phyloP scores from a whole-genome alignment of 2,797 vertebrate species.

The Philypnodon macrostomus region DNA sequence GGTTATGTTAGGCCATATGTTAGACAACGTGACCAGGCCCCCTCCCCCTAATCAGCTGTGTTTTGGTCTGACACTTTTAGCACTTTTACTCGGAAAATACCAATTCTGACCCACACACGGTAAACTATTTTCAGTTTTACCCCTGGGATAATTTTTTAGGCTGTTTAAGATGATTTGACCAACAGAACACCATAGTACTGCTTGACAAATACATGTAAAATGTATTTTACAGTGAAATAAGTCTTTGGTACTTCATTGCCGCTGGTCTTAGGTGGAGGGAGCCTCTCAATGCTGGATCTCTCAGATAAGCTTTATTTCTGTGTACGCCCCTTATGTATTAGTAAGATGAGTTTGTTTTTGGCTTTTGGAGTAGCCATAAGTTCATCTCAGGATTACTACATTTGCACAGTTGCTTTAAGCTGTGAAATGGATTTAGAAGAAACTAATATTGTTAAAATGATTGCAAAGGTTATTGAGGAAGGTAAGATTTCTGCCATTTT shows the following conservation, averaged over 20 bases:
- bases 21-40: background rate
- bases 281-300: conserved; percentile 56
- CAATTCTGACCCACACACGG: too few species aligned
- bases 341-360: conserved; percentile 53
- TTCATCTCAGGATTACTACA: conserved; percentile 16
- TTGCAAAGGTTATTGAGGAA: conserved; percentile 78
- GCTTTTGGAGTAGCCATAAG: conserved; percentile 16
- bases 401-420: background rate
- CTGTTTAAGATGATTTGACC: too few species aligned
- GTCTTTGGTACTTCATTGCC: too few species aligned
- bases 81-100: too few species aligned
- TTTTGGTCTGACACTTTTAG: conserved; percentile 1
- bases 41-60: background rate
- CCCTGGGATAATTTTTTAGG: too few species aligned
- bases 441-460: conserved; percentile 71
- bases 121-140: too few species aligned
- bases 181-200: too few species aligned
- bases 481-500: conserved; percentile 61
- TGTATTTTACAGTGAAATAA: too few species aligned
- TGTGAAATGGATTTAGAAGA: conserved; percentile 67
- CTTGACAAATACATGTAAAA: too few species aligned
- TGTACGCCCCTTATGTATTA: conserved; percentile 58
- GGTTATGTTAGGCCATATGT: too few species aligned
- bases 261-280: conserved; percentile 36
- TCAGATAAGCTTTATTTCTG: conserved; percentile 71